Percentiles rank a stretch among this genome's conserved stretches.
Conservation (phyloP, 2,888 invertebrate genomes). For the Lingula anatina region DNA sequence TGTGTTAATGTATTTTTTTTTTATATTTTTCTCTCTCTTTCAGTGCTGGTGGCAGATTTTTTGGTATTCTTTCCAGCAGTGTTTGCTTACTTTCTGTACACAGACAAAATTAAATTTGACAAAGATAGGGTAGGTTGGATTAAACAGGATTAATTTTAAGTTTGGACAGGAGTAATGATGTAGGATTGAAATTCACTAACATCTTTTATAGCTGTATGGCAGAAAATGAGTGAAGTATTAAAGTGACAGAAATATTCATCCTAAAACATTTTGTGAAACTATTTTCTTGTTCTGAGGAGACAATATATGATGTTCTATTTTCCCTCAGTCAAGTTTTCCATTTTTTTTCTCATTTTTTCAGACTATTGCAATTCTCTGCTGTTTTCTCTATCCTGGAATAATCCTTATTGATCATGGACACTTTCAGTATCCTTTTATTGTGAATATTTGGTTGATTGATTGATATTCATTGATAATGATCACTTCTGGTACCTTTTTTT, state of each 20-base stretch:
- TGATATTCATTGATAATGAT: not conserved
- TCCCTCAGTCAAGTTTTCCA: slow-evolving; percentile 1
- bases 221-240: too few species aligned
- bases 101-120: slow-evolving; percentile 1
- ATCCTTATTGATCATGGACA: slow-evolving; percentile 96
- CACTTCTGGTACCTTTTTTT: not conserved
- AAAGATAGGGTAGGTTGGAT: slow-evolving; percentile 6
- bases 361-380: slow-evolving; percentile 48
- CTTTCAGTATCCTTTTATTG: slow-evolving; percentile 70
- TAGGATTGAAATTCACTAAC: too few species aligned
- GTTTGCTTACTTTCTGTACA: slow-evolving; percentile 24
- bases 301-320: not conserved
- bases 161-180: too few species aligned
- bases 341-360: slow-evolving; percentile 15
- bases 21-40: slow-evolving; percentile 33
- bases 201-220: too few species aligned
- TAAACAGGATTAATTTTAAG: too few species aligned
- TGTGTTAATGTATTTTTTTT: too few species aligned
- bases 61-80: slow-evolving; percentile 75
- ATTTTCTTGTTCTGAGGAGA: too few species aligned
- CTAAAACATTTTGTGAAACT: too few species aligned
- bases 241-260: too few species aligned
- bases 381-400: slow-evolving; percentile 76
- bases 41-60: slow-evolving; percentile 77
- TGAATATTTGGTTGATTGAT: not conserved